Conservation (phyloP, 2,113 vertebrate species). For the Pelvicachromis taeniatus region DNA sequence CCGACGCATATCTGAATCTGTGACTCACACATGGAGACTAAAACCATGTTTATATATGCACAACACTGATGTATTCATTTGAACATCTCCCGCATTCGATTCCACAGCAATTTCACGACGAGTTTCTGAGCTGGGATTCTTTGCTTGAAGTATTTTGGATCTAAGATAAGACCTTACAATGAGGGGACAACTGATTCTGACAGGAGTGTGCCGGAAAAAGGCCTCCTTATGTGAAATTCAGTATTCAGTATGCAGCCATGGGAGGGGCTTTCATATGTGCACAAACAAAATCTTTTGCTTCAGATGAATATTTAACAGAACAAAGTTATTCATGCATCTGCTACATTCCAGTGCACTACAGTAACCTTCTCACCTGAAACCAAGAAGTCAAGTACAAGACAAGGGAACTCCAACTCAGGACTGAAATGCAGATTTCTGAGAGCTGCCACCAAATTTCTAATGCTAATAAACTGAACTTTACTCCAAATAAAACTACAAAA, state of each 20-base stretch:
- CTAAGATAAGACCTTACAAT: conserved; percentile 36
- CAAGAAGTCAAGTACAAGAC: not conserved
- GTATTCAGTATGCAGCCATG: conserved; percentile 1
- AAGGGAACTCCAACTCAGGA: not conserved
- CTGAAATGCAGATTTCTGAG: not conserved
- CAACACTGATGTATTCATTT: conserved; percentile 47
- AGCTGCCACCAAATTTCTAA: not conserved
- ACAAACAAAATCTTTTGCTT: conserved; percentile 11
- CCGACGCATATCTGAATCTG: conserved; percentile 27
- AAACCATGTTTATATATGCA: conserved; percentile 39
- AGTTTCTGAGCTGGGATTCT: conserved; percentile 27
- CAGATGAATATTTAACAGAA: conserved; percentile 30
- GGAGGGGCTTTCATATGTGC: not conserved
- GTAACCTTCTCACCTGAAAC: not conserved
- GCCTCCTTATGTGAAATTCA: not conserved
- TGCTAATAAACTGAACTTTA: not conserved
- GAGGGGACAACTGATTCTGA: conserved; percentile 42
- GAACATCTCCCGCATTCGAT: conserved; percentile 37
- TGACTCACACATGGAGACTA: conserved; percentile 52
- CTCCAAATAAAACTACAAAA: not conserved
- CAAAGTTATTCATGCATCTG: not conserved
- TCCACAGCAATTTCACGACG: conserved; percentile 60
- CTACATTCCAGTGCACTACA: not conserved
- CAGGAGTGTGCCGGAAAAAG: not conserved
- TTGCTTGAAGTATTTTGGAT: conserved; percentile 52